Conservation (phyloP, 2,797 vertebrate genomes). For the Hipposideros larvatus region DNA sequence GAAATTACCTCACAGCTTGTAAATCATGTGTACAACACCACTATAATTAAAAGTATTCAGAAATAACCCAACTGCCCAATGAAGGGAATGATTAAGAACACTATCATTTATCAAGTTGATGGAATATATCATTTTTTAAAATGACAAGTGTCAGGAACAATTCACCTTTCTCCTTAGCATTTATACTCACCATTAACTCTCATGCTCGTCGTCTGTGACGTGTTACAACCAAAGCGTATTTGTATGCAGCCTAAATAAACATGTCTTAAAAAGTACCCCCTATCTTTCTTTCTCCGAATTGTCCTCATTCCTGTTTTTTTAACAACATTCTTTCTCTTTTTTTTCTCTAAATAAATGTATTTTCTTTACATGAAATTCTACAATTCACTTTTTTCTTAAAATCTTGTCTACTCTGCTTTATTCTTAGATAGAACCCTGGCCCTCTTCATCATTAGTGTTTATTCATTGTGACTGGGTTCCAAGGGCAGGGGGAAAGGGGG, state of each 20-base stretch:
- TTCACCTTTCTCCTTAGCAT: background rate
- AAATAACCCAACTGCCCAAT: background rate
- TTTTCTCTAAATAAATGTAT: background rate
- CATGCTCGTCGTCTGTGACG: background rate
- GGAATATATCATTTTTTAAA: background rate
- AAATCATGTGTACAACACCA: background rate
- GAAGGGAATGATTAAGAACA: background rate
- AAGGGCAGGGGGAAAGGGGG: accelerated
- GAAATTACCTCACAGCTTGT: background rate
- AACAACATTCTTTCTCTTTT: background rate
- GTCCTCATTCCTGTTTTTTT: background rate
- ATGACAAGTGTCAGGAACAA: background rate
- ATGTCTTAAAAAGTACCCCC: background rate
- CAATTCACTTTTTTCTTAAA: background rate
- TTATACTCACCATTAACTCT: background rate
- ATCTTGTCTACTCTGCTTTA: background rate
- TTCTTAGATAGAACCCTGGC: background rate
- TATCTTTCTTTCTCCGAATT: background rate
- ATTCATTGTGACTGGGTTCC: background rate
- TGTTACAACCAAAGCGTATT: background rate
- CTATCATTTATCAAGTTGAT: background rate
- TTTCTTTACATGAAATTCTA: background rate
- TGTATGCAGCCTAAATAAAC: background rate
- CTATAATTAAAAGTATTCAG: background rate
- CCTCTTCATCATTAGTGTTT: background rate